Evolutionary conservation across 35 echinoderm and acorn worm genomes (phyloP).

Genomic region (Apostichopus japonicus): DNA sequence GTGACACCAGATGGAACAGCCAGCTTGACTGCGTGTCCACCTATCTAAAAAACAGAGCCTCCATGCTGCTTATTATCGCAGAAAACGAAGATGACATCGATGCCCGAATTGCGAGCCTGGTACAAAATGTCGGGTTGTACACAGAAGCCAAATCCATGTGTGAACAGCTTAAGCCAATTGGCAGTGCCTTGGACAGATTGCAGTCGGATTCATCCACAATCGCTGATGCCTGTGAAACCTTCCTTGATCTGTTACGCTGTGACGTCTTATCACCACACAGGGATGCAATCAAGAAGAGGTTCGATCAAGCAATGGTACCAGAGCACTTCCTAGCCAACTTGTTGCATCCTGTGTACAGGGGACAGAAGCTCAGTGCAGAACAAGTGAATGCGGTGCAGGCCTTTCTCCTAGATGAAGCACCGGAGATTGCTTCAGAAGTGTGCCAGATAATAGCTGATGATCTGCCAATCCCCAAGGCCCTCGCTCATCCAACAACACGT

Average conservation of each 20-base stretch:
- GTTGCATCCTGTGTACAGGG: conserved; percentile 55
- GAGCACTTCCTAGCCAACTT: conserved; percentile 49
- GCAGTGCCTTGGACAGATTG: conserved; percentile 12
- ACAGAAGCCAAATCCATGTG: neutral
- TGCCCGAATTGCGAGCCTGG: conserved; percentile 16
- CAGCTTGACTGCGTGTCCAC: conserved; percentile 26
- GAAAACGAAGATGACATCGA: conserved; percentile 55
- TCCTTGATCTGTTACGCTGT: conserved; percentile 6
- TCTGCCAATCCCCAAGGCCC: conserved; percentile 24
- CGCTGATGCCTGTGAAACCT: conserved; percentile 53
- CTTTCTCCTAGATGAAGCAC: conserved; percentile 16
- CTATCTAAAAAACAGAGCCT: conserved; percentile 22
- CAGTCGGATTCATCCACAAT: conserved; percentile 40
- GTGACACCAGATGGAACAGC: conserved; percentile 61
- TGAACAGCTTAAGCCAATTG: conserved; percentile 40
- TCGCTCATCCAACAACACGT: neutral
- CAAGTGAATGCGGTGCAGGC: conserved; percentile 47
- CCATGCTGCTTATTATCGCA: conserved; percentile 41
- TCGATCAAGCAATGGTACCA: conserved; percentile 50
- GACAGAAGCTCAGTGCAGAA: conserved; percentile 22
- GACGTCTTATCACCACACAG: conserved; percentile 7
- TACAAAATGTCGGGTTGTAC: conserved; percentile 50
- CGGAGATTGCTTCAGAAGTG: conserved; percentile 8
- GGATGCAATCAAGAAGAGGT: conserved; percentile 24
- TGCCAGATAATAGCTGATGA: conserved; percentile 15